A percentile compares a stretch with the other conserved stretches of the same genome.
Conservation (phyloP, 2,113 vertebrate genomes). For the Heterochromis multidens region DNA sequence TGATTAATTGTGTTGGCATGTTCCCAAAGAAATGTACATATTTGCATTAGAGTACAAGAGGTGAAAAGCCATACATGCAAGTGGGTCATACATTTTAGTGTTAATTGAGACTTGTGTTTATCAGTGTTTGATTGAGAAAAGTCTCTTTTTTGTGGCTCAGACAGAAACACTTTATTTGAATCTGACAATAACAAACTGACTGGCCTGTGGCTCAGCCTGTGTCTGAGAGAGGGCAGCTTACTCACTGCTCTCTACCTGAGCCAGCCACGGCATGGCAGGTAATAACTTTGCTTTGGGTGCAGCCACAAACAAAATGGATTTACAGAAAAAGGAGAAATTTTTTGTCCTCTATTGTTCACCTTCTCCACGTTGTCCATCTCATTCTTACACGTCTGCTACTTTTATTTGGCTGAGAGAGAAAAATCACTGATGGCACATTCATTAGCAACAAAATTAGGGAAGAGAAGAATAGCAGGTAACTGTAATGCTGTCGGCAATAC, state of each 20-base stretch:
- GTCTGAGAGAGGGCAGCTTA: slow-evolving; percentile 7
- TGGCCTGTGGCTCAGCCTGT: not conserved
- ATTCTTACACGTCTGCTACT: not conserved
- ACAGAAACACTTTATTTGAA: slow-evolving; percentile 8
- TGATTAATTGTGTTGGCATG: not conserved
- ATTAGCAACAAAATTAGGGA: slow-evolving; percentile 53
- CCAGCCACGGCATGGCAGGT: slow-evolving; percentile 17
- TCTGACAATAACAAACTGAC: slow-evolving; percentile 10
- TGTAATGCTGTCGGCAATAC: slow-evolving; percentile 41
- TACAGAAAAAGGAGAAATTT: not conserved
- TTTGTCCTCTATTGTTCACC: not conserved
- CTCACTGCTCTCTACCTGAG: slow-evolving; percentile 11
- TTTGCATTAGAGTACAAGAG: not conserved
- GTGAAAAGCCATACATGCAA: not conserved
- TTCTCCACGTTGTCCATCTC: not conserved
- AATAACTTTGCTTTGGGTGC: slow-evolving; percentile 51
- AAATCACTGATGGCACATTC: slow-evolving; percentile 61
- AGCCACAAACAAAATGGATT: slow-evolving; percentile 31
- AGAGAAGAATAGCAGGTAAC: slow-evolving; percentile 41
- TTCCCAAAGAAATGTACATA: not conserved
- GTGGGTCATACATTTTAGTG: not conserved
- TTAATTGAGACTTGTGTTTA: not conserved
- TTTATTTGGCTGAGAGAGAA: not conserved
- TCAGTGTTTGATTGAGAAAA: not conserved
- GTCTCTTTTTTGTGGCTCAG: not conserved